Evolutionary conservation across 1,140 invertebrate genomes (phyloP), one percentile per base, ranked within the genome.

Genomic region (Formica selysi): DNA sequence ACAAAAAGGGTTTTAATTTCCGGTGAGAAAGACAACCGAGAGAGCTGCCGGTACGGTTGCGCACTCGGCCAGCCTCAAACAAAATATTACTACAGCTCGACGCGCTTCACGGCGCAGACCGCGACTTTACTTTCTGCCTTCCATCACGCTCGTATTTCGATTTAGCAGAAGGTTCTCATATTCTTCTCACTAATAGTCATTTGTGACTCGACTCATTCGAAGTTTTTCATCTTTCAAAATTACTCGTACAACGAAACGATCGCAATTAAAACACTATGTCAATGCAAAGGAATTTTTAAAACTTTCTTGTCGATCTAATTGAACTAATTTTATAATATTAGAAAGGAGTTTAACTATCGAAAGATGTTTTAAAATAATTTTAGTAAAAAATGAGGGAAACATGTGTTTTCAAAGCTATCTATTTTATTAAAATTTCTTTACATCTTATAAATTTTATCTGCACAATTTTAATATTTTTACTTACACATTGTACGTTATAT

Each of bases 1-100:
- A 89, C 91, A 87, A 94, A 93, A 93, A 92, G 92, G 91, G 89
- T 93, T 94, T 94, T 94, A 94, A 94, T 94, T 94, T 94, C 93
- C 93, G 93, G 92, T 88, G 91, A 91, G 92, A 93, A 93, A 93
- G 92, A 93, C 91, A 93, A 92, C 92, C 90, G 59, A 85, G 89
- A 88, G 86, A 88, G 86, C n/a, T 81, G 71, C 1, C 59, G 48
- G 44, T 44, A 64, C 61, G 44, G n/a, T 54, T 41, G 51, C 76
- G 62, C 64, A 29, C 32, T 87, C 89, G 86, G 87, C 86, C 88
- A 87, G 90, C 88, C 90, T 93, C 90, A 90, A 90, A 91, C 89
- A 90, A 93, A 92, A 92, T 92, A 93, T 91, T 92, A 92, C 89
- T 90, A 87, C 87, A 91, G 84, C 87, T 87, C 87, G 86, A 91